phyloP scores from a whole-genome alignment of 2,888 invertebrate species.

The Drosophila rellima region DNA sequence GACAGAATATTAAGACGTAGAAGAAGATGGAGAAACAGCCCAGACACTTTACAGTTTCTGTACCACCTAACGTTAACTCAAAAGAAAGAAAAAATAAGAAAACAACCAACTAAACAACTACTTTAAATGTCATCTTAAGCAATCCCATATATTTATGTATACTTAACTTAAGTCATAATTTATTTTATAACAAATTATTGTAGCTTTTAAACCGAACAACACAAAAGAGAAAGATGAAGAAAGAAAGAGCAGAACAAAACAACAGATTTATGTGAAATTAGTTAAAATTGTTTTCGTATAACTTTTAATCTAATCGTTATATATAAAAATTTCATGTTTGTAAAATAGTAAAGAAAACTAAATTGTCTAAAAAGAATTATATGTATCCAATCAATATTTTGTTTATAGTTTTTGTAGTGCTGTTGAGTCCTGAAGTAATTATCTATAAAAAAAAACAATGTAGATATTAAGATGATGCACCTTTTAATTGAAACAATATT shows the following conservation, averaged over 20 bases:
- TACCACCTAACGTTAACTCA: conserved; percentile 65
- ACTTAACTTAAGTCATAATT: conserved; percentile 67
- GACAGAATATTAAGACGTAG: not conserved
- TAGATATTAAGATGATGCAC: conserved; percentile 44
- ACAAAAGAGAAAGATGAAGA: conserved; percentile 18
- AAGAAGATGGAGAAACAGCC: conserved; percentile 7
- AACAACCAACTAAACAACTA: conserved; percentile 50
- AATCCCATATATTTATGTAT: conserved; percentile 55
- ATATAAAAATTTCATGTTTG: conserved; percentile 53
- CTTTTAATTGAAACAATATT: conserved; percentile 53
- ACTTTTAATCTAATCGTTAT: conserved; percentile 39
- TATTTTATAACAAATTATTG: conserved; percentile 73
- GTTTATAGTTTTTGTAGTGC: conserved; percentile 56
- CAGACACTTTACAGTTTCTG: conserved; percentile 42
- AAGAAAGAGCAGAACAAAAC: conserved; percentile 28
- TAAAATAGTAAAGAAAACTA: conserved; percentile 33
- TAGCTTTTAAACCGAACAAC: conserved; percentile 63
- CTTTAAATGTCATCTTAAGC: conserved; percentile 54
- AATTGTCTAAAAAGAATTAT: conserved; percentile 26
- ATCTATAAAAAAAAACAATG: conserved; percentile 29
- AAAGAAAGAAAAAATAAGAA: conserved; percentile 13
- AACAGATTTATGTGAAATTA: conserved; percentile 55
- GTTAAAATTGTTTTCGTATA: conserved; percentile 45
- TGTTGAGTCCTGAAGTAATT: conserved; percentile 65
- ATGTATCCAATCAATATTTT: conserved; percentile 39